These are phyloP conservation scores for Gila robusta DNA, from an alignment of 2,797 vertebrate genomes.

Conservation along the genomic window DNA sequence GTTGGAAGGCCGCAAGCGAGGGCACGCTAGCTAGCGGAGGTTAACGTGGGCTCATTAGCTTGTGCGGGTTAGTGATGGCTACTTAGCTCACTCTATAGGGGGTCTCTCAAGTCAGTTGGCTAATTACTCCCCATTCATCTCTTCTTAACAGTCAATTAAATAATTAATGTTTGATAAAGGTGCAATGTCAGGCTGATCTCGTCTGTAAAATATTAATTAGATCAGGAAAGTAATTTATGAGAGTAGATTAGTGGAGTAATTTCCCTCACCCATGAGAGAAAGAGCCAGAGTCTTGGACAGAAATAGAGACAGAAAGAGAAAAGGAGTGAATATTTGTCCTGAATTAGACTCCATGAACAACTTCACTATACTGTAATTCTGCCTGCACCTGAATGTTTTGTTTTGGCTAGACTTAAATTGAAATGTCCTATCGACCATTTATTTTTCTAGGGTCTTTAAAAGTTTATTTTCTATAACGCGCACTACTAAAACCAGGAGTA, in stretches of 20 bases:
- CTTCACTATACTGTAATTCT: not conserved
- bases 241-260: constrained; percentile 75
- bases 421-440: not conserved
- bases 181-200: constrained; percentile 78
- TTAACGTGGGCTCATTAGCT: constrained; percentile 38
- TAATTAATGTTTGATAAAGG: constrained; percentile 84
- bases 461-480: not conserved
- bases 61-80: constrained; percentile 46
- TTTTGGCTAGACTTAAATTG: not conserved
- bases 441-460: not conserved
- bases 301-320: constrained; percentile 15
- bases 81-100: constrained; percentile 70
- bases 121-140: constrained; percentile 86
- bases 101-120: constrained; percentile 74
- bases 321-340: not conserved
- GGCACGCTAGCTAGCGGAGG: constrained; percentile 31
- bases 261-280: constrained; percentile 64
- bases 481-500: not conserved
- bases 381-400: not conserved
- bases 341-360: not conserved
- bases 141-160: constrained; percentile 84
- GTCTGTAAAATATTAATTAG: constrained; percentile 85
- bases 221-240: constrained; percentile 80
- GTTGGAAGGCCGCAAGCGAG: not conserved
- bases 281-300: not conserved